Conservation (phyloP, 2,888 invertebrate genomes). For the Dastarcus helophoroides region DNA sequence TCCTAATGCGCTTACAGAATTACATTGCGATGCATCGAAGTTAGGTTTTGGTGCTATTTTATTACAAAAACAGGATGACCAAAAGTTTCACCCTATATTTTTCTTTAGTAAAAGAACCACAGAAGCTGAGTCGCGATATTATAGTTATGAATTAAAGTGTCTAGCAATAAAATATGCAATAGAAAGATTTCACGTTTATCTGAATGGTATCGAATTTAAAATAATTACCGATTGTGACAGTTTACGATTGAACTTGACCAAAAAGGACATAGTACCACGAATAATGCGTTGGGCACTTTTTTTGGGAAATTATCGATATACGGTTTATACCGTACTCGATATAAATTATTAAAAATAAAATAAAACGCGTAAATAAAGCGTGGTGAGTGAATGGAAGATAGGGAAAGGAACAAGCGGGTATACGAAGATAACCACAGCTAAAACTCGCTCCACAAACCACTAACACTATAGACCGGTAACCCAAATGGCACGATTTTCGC, state of each 20-base stretch:
- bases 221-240: slow-evolving; percentile 24
- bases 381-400: too few relatives aligned
- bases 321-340: too few relatives aligned
- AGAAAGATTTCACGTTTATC: slow-evolving; percentile 21
- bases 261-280: slow-evolving; percentile 22
- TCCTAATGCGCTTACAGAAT: slow-evolving; percentile 21
- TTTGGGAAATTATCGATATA: slow-evolving; percentile 18
- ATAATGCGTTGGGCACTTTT: slow-evolving; percentile 22
- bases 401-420: too few relatives aligned
- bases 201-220: slow-evolving; percentile 21
- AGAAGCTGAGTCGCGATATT: slow-evolving; percentile 21
- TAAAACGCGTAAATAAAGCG: too few relatives aligned
- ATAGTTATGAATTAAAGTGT: slow-evolving; percentile 27
- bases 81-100: slow-evolving; percentile 23
- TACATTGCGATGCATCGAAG: slow-evolving; percentile 27
- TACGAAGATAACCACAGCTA: too few relatives aligned
- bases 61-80: slow-evolving; percentile 23
- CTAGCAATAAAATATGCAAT: slow-evolving; percentile 21
- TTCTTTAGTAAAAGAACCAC: slow-evolving; percentile 26
- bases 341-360: too few relatives aligned
- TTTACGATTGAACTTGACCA: slow-evolving; percentile 19
- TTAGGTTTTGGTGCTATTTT: slow-evolving; percentile 24
- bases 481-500: too few relatives aligned
- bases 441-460: too few relatives aligned
- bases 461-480: too few relatives aligned